Base-by-base conservation (phyloP, 2,888 invertebrate species). In the Heliconius hortense region DNA sequence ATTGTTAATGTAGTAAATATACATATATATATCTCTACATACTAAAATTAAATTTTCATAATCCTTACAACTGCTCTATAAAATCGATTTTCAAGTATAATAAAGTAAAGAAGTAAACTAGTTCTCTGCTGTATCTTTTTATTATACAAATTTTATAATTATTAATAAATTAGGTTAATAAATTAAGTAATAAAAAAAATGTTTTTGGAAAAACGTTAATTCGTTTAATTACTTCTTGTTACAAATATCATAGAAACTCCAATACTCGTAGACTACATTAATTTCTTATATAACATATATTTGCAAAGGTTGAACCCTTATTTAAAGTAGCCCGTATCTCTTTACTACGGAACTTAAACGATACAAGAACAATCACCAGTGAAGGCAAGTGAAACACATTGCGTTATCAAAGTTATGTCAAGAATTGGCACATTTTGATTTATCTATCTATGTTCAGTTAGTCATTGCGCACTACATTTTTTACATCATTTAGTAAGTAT, bases 361-460 rank as follows among this genome's bases (percentile, higher is more conserved):
- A 35, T 35, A 24, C 31, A 60, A 24, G 18, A 70, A 35, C n/a
- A 60, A 39, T 70, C 21, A n/a, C 10, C 35, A 5, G 7, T 13
- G 2, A 31, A 24, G 35, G 15, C 18, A 35, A 24, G 24, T 59
- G 59, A 35, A 70, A 35, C 11, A 26, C 15, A 35, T 24, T 39
- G 13, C 56, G 39, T 39, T 70, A 69, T 39, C 59, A 60, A 15
- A 18, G 35, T 59, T 59, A 70, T 56, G 28, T 70, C 24, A 70
- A n/a, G 56, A 59, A 70, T 59, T 35, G 56, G 39, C 31, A 56
- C 31, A 3, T 35, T 35, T 15, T 24, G 70, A 59, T 70, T 35
- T 70, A 59, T 53, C 67, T 67, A 56, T 43, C 53, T 68, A 28
- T 28, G 13, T 53, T n/a, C 28, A 21, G 7, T 53, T 53, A 13